Percentiles rank a stretch among this genome's conserved stretches.
These are phyloP conservation scores for Penaeus monodon DNA, from an alignment of 2,888 invertebrate genomes.

Conservation along the genomic window DNA sequence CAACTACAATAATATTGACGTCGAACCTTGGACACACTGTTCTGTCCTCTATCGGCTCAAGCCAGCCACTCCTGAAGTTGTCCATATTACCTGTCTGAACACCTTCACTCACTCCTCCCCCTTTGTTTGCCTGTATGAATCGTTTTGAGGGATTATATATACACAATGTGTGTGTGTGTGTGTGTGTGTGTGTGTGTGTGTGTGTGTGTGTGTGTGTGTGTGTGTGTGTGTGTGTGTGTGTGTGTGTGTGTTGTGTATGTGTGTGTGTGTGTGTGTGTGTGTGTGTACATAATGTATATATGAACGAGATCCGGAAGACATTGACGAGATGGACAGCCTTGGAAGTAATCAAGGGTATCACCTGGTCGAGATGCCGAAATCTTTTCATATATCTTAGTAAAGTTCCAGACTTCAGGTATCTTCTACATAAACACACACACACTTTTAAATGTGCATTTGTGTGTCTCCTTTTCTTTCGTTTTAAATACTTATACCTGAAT, in stretches of 20 bases:
- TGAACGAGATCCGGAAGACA: not conserved
- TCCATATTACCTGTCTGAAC: too few relatives aligned
- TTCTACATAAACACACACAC: conserved; percentile 1
- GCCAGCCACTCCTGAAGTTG: too few relatives aligned
- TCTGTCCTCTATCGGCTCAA: too few relatives aligned
- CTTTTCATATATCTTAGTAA: not conserved
- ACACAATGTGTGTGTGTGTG: too few relatives aligned
- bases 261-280: not conserved
- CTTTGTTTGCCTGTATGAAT: too few relatives aligned
- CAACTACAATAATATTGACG: too few relatives aligned
- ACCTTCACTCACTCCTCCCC: too few relatives aligned
- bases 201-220: not conserved
- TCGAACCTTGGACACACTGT: too few relatives aligned
- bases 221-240: not conserved
- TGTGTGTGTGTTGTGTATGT: not conserved
- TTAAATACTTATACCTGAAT: too few relatives aligned
- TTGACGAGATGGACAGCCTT: too few relatives aligned
- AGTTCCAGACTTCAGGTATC: conserved; percentile 2
- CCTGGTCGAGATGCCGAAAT: not conserved
- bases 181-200: not conserved
- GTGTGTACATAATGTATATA: conserved; percentile 4
- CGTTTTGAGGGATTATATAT: too few relatives aligned
- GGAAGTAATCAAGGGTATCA: too few relatives aligned
- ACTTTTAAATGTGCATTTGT: not conserved
- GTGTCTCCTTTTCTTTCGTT: not conserved